Percentiles rank a stretch among this genome's conserved stretches.
These are phyloP conservation scores for Suricata suricatta DNA, from an alignment of 2,113 vertebrate species.

Conservation along the genomic window DNA sequence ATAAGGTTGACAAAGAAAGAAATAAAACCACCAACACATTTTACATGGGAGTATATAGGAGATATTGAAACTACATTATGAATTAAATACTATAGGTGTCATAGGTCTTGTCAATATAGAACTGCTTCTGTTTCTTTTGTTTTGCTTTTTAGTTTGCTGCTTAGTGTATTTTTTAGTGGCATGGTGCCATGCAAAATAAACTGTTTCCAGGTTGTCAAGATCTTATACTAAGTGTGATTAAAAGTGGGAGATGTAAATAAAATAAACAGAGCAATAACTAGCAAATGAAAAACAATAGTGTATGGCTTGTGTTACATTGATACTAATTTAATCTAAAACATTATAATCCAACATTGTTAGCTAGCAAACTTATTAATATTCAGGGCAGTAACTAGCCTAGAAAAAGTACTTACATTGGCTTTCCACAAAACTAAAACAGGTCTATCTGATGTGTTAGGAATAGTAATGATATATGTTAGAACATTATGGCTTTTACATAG, in stretches of 20 bases:
- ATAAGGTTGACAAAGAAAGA: neutral
- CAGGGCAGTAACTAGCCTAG: conserved; percentile 73
- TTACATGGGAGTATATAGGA: neutral
- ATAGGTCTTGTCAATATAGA: neutral
- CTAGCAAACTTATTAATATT: conserved; percentile 72
- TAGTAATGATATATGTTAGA: conserved; percentile 63
- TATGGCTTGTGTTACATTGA: neutral
- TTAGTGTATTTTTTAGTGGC: neutral
- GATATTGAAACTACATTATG: neutral
- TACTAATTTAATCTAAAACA: conserved; percentile 43
- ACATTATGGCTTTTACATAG: conserved; percentile 30
- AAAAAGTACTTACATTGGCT: conserved; percentile 72
- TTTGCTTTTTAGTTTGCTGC: neutral
- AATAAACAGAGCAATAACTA: conserved; percentile 32
- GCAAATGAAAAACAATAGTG: neutral
- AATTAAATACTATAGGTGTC: conserved; percentile 1
- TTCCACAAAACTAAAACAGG: conserved; percentile 60
- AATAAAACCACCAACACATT: neutral
- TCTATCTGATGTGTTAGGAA: conserved; percentile 67
- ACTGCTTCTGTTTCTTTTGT: neutral
- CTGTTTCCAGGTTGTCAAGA: conserved; percentile 9
- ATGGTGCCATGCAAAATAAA: neutral
- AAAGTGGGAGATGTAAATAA: conserved; percentile 8
- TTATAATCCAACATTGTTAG: conserved; percentile 46
- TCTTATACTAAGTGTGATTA: neutral